Conservation (phyloP, 2,797 vertebrate genomes). For the Sebastes iracundus region DNA sequence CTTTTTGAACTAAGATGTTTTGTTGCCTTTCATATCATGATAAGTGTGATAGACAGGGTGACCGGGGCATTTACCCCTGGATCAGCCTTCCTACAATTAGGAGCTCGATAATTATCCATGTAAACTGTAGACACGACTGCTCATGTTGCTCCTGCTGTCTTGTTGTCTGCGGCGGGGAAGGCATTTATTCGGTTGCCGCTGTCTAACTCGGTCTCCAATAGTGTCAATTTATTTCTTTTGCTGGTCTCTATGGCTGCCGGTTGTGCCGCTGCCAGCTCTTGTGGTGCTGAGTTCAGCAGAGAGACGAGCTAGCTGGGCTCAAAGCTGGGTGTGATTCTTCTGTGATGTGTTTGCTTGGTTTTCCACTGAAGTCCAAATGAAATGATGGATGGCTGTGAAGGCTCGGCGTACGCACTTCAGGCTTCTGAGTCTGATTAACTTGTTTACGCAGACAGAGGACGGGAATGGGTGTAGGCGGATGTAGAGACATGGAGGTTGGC, state of each 20-base stretch:
- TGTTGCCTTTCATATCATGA: conserved; percentile 17
- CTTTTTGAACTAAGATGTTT: neutral
- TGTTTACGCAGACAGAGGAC: conserved; percentile 65
- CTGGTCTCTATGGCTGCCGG: conserved; percentile 22
- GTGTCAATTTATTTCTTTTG: conserved; percentile 53
- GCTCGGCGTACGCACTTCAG: conserved; percentile 17
- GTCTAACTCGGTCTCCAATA: conserved; percentile 45
- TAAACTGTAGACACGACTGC: conserved; percentile 22
- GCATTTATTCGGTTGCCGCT: conserved; percentile 39
- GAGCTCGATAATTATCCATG: conserved; percentile 41
- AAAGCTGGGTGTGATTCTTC: conserved; percentile 58
- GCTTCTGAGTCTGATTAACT: conserved; percentile 71
- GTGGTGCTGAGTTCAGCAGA: conserved; percentile 67
- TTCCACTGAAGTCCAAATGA: conserved; percentile 62
- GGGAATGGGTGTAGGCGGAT: conserved; percentile 46
- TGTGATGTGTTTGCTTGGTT: conserved; percentile 45
- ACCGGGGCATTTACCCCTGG: neutral
- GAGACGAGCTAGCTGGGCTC: conserved; percentile 34
- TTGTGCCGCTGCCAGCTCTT: conserved; percentile 50
- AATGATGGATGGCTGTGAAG: conserved; percentile 67
- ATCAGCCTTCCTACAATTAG: conserved; percentile 31
- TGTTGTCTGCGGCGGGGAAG: conserved; percentile 43
- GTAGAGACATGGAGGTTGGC: conserved; percentile 40
- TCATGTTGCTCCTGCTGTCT: conserved; percentile 50
- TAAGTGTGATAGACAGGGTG: conserved; percentile 22